A percentile compares a stretch with the other conserved stretches of the same genome.
Conservation (phyloP, 2,888 invertebrate species). For the Drosophila cognata region DNA sequence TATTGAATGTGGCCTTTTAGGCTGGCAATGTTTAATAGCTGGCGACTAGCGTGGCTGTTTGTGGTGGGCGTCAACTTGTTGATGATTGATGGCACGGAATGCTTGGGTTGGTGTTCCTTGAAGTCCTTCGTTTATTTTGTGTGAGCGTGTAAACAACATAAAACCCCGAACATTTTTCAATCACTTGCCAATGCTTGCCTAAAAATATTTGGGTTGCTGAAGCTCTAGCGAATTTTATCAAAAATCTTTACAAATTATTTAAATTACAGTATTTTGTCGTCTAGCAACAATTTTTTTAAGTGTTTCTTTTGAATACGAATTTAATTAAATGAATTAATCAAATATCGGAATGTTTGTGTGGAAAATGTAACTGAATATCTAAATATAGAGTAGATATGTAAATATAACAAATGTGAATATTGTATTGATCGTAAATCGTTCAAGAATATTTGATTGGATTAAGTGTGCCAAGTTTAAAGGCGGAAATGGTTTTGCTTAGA, state of each 20-base stretch:
- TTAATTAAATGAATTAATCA: background rate
- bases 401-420: background rate
- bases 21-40: conserved; percentile 36
- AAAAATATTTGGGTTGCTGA: background rate
- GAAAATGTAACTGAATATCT: background rate
- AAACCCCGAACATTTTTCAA: conserved; percentile 36
- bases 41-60: conserved; percentile 27
- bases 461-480: conserved; percentile 37
- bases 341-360: background rate
- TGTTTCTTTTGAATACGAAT: background rate
- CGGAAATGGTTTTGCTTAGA: conserved; percentile 35
- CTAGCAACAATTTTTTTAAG: background rate
- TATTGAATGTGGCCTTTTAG: background rate
- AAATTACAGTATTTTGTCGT: background rate
- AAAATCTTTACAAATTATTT: background rate
- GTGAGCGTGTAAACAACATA: conserved; percentile 15
- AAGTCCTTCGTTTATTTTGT: conserved; percentile 11
- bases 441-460: conserved; percentile 9
- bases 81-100: conserved; percentile 61
- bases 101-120: background rate
- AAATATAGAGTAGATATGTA: background rate
- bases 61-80: conserved; percentile 54
- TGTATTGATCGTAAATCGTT: conserved; percentile 10
- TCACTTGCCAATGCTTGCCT: conserved; percentile 11
- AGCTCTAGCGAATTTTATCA: background rate